phyloP scores from a whole-genome alignment of 2,888 invertebrate species.

The Hybos culiciformis region DNA sequence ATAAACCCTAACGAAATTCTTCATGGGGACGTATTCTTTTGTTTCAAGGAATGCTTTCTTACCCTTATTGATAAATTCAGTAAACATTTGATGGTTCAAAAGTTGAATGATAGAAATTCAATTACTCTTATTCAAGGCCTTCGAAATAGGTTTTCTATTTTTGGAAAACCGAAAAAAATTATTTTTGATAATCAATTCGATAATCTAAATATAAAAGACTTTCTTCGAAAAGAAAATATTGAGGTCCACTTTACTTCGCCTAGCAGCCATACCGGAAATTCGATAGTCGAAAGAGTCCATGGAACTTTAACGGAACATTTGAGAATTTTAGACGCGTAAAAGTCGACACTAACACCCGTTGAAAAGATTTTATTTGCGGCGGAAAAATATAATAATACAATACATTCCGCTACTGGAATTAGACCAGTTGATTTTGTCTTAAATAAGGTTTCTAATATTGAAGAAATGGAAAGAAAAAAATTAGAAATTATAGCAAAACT shows the following conservation, averaged over 20 bases:
- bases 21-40: background rate
- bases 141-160: background rate
- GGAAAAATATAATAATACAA: no score
- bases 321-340: background rate
- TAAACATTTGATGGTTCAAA: conserved; percentile 3
- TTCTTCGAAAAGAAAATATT: conserved; percentile 1
- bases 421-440: no score
- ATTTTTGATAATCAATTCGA: conserved; percentile 6
- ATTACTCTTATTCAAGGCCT: conserved; percentile 2
- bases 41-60: background rate
- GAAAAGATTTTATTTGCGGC: no score
- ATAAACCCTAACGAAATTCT: background rate
- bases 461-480: no score
- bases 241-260: conserved; percentile 1
- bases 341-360: background rate
- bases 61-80: conserved; percentile 8
- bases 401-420: no score
- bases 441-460: no score
- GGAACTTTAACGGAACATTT: conserved; percentile 5
- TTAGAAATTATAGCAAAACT: no score
- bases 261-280: conserved; percentile 5
- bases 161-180: conserved; percentile 5
- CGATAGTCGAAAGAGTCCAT: conserved; percentile 4
- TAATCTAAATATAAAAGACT: conserved; percentile 5
- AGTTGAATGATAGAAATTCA: conserved; percentile 3